Evolutionary conservation across 2,113 vertebrate species (phyloP).

Genomic region (Pithys albifrons): DNA sequence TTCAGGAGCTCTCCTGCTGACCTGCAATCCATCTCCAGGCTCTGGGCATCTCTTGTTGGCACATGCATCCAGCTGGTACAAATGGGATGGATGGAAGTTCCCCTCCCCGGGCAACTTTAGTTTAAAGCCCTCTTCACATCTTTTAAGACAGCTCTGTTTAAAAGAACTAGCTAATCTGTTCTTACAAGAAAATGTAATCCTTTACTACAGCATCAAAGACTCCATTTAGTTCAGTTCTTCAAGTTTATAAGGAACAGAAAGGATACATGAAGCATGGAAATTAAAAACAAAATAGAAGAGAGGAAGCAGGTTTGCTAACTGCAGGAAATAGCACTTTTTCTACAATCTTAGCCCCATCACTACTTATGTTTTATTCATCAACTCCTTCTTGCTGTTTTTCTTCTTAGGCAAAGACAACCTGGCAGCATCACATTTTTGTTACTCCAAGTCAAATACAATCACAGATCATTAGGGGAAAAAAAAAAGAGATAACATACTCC

Average conservation of each 20-base stretch:
- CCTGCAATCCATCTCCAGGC: neutral
- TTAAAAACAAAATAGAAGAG: slow-evolving; percentile 52
- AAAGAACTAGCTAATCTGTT: slow-evolving; percentile 6
- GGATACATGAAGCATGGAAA: slow-evolving; percentile 2
- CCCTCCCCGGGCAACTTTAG: neutral
- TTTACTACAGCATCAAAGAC: neutral
- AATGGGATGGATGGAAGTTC: neutral
- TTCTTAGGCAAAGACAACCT: neutral
- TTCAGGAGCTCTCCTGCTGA: neutral
- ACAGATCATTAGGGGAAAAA: neutral
- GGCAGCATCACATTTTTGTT: neutral
- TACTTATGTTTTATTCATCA: neutral
- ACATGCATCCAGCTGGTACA: neutral
- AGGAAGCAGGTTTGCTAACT: neutral
- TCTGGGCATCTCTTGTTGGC: neutral
- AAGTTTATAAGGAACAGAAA: slow-evolving; percentile 17
- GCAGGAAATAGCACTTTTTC: neutral
- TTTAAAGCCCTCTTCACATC: neutral
- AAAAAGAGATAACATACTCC: neutral
- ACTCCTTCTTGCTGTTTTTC: neutral
- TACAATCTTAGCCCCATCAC: neutral
- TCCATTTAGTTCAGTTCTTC: slow-evolving; percentile 14
- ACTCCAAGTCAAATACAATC: neutral
- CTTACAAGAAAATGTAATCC: slow-evolving; percentile 45
- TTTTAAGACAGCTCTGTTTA: slow-evolving; percentile 10